Base-by-base conservation (phyloP, 2,888 invertebrate genomes). In the Leucoptera coffeella region DNA sequence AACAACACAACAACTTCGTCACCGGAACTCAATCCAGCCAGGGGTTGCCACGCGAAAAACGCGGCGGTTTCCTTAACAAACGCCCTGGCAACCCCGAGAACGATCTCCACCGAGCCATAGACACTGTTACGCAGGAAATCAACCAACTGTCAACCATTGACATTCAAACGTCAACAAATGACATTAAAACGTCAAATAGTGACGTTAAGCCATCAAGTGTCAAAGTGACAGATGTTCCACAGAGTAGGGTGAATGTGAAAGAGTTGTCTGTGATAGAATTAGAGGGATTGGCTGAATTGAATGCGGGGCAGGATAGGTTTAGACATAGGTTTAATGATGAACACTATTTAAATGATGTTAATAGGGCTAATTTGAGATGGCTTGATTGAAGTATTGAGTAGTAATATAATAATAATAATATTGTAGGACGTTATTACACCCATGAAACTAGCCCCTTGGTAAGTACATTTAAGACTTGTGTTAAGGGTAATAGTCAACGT, bases 231-330 rank as follows among this genome's bases (percentile, higher is more conserved):
- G 10, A 15, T 22, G 12, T 28, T 17, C 10, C 15, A 14, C n/a
- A 29, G 28, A 59, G 58, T 38, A 59, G 58, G 1, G 61, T 48
- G 21, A 48, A 43, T 27, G 53, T 57, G 10, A 61, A 49, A 13
- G 62, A 69, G 29, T 36, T 67, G 1, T 43, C 51, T 0, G 50
- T 43, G 0, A 38, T 35, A 1, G 57, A 69, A 31, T 36, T 67
- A 8, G 42, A 57, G n/a, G 48, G 57, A 6, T 41, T 59, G 12
- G 61, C 52, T 0, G 45, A 54, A 29, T 41, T 67, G 0, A 60
- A 52, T 29, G 55, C 58, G 0, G 53, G 34, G 22, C 45, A 64
- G 37, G 61, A 64, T 24, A 38, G 67, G 14, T 64, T 65, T 36
- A 39, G 67, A 8, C 45, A 60, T 36, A 40, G 56, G 14, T 53